Evolutionary conservation across 2,113 vertebrate genomes (phyloP), one percentile per base, ranked within the genome.

Genomic region (Tichodroma muraria): DNA sequence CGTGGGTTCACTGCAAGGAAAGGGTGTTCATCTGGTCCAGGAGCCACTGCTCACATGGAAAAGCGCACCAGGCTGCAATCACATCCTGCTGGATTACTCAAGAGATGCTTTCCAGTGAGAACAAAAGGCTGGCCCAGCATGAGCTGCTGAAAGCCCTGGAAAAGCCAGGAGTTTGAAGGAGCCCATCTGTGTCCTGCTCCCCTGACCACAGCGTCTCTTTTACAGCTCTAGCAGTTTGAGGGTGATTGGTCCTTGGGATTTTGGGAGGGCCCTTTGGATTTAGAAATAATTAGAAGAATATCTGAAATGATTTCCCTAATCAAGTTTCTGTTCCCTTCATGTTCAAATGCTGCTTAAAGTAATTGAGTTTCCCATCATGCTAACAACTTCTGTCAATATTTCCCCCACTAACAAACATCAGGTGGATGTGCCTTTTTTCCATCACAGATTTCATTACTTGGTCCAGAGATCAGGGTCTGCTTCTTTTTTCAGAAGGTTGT

Each of bases 241-340:
- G 49, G 25, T 65, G 80, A 61, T 59, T 75, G 66, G 56, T 63
- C 88, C 85, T 78, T 80, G 66, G 68, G 30, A 59, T 50, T 85
- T 56, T 31, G 75, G 30, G 44, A 66, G 13, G 31, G 56, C 27
- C 70, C 63, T 92, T 16, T 90, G 87, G 78, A 85, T 49, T 96
- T 86, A 76, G 75, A 81, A 92, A 91, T 61, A 95, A 95, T 88
- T 96, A 78, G 92, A 93, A 95, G 56, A 83, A 59, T 71, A 92
- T 82, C 88, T 92, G 91, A 97, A 96, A 94, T 96, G 1, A 95
- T 97, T 97, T 96, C 76, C 95, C 88, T 95, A 95, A 96, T 94
- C 89, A 91, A 90, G 86, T 95, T 96, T 88, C 78, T 94, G 64
- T 78, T 96, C 73, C 57, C 71, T 95, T 95, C 75, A 53, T 92